Evolutionary conservation across 2,797 vertebrate species (phyloP).

Genomic region (Aphelocoma californica): DNA sequence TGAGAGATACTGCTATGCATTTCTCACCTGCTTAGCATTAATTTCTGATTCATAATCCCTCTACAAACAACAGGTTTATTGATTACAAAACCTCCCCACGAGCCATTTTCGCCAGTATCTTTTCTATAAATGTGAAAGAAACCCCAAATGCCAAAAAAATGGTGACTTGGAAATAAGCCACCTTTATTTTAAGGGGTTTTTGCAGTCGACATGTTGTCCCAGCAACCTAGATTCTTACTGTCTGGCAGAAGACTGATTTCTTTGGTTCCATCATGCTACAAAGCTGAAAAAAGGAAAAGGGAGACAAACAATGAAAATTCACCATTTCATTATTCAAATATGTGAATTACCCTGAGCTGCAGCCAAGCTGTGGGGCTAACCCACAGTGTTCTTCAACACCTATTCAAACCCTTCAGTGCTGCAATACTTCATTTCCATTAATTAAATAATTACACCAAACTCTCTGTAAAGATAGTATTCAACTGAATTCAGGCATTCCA

Average conservation of each 20-base stretch:
- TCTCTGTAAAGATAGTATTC: constrained; percentile 54
- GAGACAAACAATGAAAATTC: constrained; percentile 67
- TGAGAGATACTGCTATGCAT: neutral
- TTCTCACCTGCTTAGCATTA: constrained; percentile 52
- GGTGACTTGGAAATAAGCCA: constrained; percentile 72
- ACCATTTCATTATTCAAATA: constrained; percentile 67
- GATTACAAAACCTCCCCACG: constrained; percentile 49
- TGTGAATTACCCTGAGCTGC: constrained; percentile 63
- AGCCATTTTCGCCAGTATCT: constrained; percentile 32
- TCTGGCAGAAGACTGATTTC: constrained; percentile 71
- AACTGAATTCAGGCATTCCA: constrained; percentile 52
- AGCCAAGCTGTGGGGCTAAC: constrained; percentile 50
- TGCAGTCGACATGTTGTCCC: constrained; percentile 65
- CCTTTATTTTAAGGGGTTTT: constrained; percentile 67
- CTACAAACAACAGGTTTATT: constrained; percentile 68
- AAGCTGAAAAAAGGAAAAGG: constrained; percentile 61
- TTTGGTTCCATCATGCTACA: constrained; percentile 69
- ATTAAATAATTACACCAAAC: constrained; percentile 74
- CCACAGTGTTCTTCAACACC: constrained; percentile 53
- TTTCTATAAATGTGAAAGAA: constrained; percentile 9
- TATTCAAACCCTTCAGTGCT: constrained; percentile 55
- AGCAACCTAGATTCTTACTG: constrained; percentile 72
- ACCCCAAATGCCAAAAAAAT: neutral
- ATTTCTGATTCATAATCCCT: constrained; percentile 38
- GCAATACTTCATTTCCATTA: constrained; percentile 71